Conservation (phyloP, 2,797 vertebrate species). For the Schizopygopsis pylzovi region DNA sequence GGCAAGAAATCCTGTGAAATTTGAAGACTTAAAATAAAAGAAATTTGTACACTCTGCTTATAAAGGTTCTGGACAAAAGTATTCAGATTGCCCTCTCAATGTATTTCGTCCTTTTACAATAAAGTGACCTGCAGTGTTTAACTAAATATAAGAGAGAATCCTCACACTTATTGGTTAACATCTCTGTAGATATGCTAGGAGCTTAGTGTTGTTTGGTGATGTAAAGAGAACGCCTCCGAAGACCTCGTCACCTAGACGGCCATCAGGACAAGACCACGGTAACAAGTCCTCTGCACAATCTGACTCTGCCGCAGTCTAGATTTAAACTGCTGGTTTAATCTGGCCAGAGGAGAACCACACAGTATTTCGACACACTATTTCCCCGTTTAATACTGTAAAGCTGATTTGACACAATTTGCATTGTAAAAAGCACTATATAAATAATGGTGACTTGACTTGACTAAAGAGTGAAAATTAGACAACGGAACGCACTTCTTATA, state of each 20-base stretch:
- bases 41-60: too few species aligned
- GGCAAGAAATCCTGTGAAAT: conserved; percentile 7
- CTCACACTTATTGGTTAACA: background rate
- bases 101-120: background rate
- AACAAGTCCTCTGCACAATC: background rate
- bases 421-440: background rate
- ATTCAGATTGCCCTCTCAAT: background rate
- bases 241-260: too few species aligned
- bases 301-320: background rate
- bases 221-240: background rate
- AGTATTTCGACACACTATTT: background rate
- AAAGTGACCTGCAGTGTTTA: background rate
- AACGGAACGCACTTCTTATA: too few species aligned
- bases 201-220: background rate
- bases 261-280: background rate
- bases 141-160: background rate
- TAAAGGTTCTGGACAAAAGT: background rate
- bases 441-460: background rate
- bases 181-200: background rate
- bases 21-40: background rate
- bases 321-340: background rate
- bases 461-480: background rate
- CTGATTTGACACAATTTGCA: too few species aligned
- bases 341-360: background rate
- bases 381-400: background rate